Base-by-base conservation (phyloP, 1,140 invertebrate species). In the Macrostomum lignano region DNA sequence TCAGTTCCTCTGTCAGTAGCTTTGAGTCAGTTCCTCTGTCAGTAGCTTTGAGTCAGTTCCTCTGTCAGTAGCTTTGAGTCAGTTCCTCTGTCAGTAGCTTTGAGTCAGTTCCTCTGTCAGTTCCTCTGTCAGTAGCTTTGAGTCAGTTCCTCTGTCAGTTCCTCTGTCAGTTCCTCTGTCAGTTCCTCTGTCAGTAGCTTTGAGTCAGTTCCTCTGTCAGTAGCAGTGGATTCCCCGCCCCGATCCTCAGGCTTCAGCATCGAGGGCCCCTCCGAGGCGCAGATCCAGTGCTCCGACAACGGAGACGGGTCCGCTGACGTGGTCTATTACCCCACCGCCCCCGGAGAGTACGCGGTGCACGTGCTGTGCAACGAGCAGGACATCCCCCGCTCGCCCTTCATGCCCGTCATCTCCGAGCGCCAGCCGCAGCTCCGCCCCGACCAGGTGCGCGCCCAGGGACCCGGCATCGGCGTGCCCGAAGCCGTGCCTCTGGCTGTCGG, bases 331-430 rank as follows among this genome's bases (percentile, higher is more conserved):
- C 77, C 78, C 2, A 78, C 72, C 9, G 69, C 66, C 7, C 65
- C 72, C 6, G 79, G 79, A n/a, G 74, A 77, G 44, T 86, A 86
- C 46, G 74, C 74, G 5, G 70, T 86, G 3, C 78, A 82, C 42
- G 72, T 86, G 42, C 58, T 81, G 14, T 79, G 74, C 43, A 71
- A 78, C 46, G 60, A 57, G 7, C 49, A 58, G 30, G 55, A 60
- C 41, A 57, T 60, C 33, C 55, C 57, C 20, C 46, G 54, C 5
- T 57, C 55, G 9, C 57, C 55, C 17, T 60, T 49, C 42, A 56
- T 58, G 52, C 14, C 26, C 3, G 17, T n/a, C n/a, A n/a, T n/a
- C n/a, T n/a, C 36, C 40, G n/a, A 42, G 44, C 4, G n/a, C n/a
- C n/a, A n/a, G n/a, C n/a, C n/a, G n/a, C n/a, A n/a, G 57, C 48